Base-by-base conservation (phyloP, 2,888 invertebrate species). In the Myopa testacea region DNA sequence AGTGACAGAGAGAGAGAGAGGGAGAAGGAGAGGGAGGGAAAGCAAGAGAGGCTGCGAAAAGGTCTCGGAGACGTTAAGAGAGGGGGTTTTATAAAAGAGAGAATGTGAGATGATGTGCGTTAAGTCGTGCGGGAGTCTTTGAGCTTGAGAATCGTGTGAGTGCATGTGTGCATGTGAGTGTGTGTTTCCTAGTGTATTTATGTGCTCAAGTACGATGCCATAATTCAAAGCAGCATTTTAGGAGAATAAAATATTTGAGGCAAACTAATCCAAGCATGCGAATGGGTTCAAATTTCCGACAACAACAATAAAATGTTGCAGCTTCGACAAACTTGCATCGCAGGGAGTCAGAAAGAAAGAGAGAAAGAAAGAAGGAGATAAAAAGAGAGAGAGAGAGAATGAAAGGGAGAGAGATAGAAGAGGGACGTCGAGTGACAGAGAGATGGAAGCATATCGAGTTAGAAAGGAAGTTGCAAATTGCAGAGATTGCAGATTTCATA, bases 401-500 rank as follows among this genome's bases (percentile, higher is more conserved):
- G 55, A 16, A 16, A 45, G 10, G 26, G 58, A 58, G 58, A n/a
- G 58, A 58, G 58, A 52, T 10, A 26, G 16, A 58, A 26, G 1
- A 1, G 26, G 2, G 26, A 26, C 26, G 26, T 26, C 26, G 10
- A 34, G 19, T 62, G 52, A 45, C 37, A 62, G 37, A 50, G 19
- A 60, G 63, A n/a, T n/a, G 37, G 55, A n/a, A 40, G 38, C 55
- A 12, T 4, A 37, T 1, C 14, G 38, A 38, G 37, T 34, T 5
- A n/a, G 37, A n/a, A n/a, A 40, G 38, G 67, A 37, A 14, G 65
- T 76, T 67, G 79, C 78, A 79, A 78, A 78, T 79, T 79, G 79
- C 79, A 73, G 52, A 63, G 78, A 79, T 79, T 78, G 79, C 79
- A 76, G 76, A 74, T 45, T 45, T 2, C 45, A 45, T 8, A 45